phyloP scores from a whole-genome alignment of 2,888 invertebrate species.

The Urechis unicinctus region DNA sequence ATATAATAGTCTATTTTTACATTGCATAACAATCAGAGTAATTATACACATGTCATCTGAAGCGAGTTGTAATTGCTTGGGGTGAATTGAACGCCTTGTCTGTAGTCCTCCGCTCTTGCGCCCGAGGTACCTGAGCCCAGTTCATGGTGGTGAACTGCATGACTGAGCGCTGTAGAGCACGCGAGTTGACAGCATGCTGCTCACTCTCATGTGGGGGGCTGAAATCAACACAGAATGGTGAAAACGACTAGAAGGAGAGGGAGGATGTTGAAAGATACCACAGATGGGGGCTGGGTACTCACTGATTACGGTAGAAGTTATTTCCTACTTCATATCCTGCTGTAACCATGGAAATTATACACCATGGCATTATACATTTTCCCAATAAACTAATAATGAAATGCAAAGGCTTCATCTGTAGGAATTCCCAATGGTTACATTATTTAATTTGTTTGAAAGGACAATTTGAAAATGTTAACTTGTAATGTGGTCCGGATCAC shows the following conservation, averaged over 20 bases:
- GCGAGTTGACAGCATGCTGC: neutral
- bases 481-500: neutral
- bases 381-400: too few species aligned
- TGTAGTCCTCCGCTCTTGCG: neutral
- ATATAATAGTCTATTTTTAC: too few species aligned
- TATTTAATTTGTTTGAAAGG: too few species aligned
- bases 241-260: neutral
- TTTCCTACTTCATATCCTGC: neutral
- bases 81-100: neutral
- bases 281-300: too few species aligned
- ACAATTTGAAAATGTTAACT: neutral
- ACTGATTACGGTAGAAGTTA: neutral
- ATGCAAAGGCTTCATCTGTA: too few species aligned
- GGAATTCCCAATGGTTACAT: too few species aligned
- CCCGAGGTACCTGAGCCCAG: neutral
- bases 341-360: too few species aligned
- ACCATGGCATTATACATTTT: too few species aligned
- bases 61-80: neutral
- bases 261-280: too few species aligned
- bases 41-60: too few species aligned
- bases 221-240: neutral
- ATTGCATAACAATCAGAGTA: too few species aligned
- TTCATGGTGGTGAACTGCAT: neutral
- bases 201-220: neutral
- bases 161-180: neutral